Conservation (phyloP, 2,888 invertebrate genomes). For the Eretmocerus hayati region DNA sequence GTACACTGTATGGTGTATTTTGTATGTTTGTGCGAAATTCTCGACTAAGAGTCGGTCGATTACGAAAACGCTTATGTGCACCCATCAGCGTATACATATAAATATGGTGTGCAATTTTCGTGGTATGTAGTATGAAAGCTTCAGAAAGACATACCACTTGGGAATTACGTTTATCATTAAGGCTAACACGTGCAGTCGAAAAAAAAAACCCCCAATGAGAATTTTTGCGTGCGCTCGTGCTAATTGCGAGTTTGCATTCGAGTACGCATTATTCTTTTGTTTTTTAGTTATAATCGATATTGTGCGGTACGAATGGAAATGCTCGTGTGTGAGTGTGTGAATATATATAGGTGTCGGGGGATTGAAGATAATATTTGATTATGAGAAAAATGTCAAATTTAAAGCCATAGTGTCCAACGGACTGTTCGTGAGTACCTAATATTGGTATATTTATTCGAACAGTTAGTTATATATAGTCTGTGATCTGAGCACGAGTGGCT, state of each 20-base stretch:
- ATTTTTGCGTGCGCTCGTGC: too few species aligned
- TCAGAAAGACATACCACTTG: too few species aligned
- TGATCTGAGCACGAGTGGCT: constrained; percentile 46
- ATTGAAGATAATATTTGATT: not conserved
- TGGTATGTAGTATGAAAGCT: not conserved
- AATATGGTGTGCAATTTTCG: not conserved
- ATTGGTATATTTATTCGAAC: too few species aligned
- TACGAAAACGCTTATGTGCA: constrained; percentile 10
- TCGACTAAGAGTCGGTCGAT: constrained; percentile 12
- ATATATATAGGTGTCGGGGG: not conserved
- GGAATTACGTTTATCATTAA: constrained; percentile 11
- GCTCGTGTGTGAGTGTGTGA: too few species aligned
- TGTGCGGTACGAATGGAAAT: too few species aligned
- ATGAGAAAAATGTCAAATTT: constrained; percentile 18
- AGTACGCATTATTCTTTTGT: too few species aligned
- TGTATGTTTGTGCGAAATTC: not conserved
- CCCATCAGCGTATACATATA: constrained; percentile 4
- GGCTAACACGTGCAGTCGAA: not conserved
- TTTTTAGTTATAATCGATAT: not conserved
- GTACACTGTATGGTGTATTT: not conserved
- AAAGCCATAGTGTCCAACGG: constrained; percentile 46
- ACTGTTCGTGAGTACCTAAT: constrained; percentile 42
- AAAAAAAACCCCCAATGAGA: too few species aligned
- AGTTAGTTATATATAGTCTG: constrained; percentile 46
- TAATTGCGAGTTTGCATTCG: too few species aligned